Percentiles rank a stretch among this genome's conserved stretches.
Evolutionary conservation across 2,797 vertebrate genomes (phyloP).

Genomic region (Varecia variegata): DNA sequence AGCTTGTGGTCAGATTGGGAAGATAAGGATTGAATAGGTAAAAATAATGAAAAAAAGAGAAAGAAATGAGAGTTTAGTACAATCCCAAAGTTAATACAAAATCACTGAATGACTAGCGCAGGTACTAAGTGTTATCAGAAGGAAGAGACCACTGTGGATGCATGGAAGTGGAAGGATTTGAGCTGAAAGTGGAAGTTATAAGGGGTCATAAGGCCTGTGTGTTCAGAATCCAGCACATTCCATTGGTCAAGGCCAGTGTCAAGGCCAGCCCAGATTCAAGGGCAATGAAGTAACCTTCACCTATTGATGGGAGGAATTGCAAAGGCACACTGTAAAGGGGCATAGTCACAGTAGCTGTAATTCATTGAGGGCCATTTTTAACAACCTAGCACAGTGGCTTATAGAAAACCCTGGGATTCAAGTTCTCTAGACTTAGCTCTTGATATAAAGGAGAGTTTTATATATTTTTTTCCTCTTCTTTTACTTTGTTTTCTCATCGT

Average conservation of each 20-base stretch:
- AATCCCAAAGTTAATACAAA: not conserved
- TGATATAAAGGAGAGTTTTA: not conserved
- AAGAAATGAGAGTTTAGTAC: not conserved
- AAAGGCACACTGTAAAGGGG: not conserved
- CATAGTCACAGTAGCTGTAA: rapidly evolving
- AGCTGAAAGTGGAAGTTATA: not conserved
- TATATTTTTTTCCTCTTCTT: not conserved
- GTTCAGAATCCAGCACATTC: not conserved
- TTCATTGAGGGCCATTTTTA: not conserved
- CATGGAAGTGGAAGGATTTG: not conserved
- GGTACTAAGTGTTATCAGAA: not conserved
- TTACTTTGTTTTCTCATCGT: not conserved
- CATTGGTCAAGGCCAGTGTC: not conserved
- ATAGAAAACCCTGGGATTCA: not conserved
- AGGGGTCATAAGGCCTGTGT: not conserved
- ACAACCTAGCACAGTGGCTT: not conserved
- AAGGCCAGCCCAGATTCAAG: not conserved
- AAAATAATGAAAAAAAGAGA: not conserved
- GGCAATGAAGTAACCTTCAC: not conserved
- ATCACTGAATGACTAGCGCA: not conserved
- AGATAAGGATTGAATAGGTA: not conserved
- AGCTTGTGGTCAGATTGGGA: not conserved
- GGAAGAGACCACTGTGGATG: not conserved
- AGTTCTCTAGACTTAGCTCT: not conserved
- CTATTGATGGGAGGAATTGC: not conserved